phyloP scores from a whole-genome alignment of 2,797 vertebrate genomes.

The Coreius guichenoti region DNA sequence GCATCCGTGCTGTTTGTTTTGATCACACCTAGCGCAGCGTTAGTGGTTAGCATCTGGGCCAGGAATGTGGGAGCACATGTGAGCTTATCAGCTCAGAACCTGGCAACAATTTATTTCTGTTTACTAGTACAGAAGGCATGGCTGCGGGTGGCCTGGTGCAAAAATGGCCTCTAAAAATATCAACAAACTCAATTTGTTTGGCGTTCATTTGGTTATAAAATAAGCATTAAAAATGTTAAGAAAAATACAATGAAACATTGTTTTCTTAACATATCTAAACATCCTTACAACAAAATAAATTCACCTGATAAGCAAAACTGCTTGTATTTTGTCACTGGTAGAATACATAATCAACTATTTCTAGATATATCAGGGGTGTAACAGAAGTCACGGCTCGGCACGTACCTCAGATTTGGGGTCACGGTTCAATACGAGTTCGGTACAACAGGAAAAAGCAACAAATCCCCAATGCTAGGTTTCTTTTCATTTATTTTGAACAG shows the following conservation, averaged over 20 bases:
- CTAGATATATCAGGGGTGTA: too few species aligned
- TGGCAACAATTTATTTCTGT: slow-evolving; percentile 46
- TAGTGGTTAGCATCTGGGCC: slow-evolving; percentile 53
- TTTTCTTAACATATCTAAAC: neutral
- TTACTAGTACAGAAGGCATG: slow-evolving; percentile 38
- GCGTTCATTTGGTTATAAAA: neutral
- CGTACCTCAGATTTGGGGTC: too few species aligned
- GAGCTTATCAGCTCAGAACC: slow-evolving; percentile 49
- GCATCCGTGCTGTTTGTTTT: slow-evolving; percentile 59
- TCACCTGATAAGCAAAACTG: neutral
- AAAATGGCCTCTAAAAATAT: slow-evolving; percentile 29
- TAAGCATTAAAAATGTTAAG: neutral
- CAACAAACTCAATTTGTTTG: neutral
- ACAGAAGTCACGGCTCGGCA: too few species aligned
- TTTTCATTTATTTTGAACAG: too few species aligned
- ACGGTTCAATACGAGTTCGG: too few species aligned
- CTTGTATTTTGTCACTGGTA: neutral
- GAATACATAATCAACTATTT: too few species aligned
- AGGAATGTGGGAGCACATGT: slow-evolving; percentile 48
- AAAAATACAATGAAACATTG: neutral
- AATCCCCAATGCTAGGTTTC: too few species aligned
- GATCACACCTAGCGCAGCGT: slow-evolving; percentile 58
- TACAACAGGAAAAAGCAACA: too few species aligned
- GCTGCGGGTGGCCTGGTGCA: slow-evolving; percentile 55
- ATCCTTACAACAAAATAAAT: neutral